phyloP scores from a whole-genome alignment of 2,113 vertebrate genomes.

The Macroglossus sobrinus region DNA sequence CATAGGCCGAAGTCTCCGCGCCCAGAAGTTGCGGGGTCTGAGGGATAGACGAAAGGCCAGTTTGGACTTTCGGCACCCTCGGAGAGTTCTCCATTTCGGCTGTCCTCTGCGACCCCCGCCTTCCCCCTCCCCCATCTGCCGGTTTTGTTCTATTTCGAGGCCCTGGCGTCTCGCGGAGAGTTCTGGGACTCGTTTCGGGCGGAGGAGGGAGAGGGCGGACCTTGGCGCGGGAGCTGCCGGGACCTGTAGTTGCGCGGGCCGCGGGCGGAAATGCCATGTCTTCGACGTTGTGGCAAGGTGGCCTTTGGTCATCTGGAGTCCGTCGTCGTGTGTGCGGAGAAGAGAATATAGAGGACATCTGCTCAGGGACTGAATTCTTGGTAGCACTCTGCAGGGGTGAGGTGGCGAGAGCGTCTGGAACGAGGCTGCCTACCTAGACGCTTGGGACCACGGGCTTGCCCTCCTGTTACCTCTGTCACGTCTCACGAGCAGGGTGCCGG shows the following conservation, averaged over 20 bases:
- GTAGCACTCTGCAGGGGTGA: background rate
- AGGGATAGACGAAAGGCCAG: background rate
- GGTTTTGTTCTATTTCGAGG: conserved; percentile 75
- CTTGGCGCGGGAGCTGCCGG: conserved; percentile 25
- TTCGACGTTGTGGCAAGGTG: fast-evolving
- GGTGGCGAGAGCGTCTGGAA: background rate
- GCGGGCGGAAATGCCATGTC: conserved; percentile 12
- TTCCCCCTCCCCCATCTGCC: conserved; percentile 53
- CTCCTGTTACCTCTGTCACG: no score
- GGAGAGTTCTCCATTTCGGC: fast-evolving
- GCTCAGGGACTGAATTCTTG: background rate
- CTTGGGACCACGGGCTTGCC: background rate
- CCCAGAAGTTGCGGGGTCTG: background rate
- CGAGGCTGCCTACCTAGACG: background rate
- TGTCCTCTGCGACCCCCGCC: background rate
- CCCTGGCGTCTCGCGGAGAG: conserved; percentile 41
- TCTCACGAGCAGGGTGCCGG: background rate
- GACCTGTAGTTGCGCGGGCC: conserved; percentile 34
- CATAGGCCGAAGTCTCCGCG: background rate
- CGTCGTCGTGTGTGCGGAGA: background rate
- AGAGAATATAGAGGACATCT: background rate
- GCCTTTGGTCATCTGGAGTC: background rate
- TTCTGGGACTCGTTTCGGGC: conserved; percentile 60
- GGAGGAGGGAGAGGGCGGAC: background rate
- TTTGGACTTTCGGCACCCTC: background rate